These are phyloP conservation scores for Cranoglanis bouderius DNA, from an alignment of 2,113 vertebrate species.

Conservation along the genomic window DNA sequence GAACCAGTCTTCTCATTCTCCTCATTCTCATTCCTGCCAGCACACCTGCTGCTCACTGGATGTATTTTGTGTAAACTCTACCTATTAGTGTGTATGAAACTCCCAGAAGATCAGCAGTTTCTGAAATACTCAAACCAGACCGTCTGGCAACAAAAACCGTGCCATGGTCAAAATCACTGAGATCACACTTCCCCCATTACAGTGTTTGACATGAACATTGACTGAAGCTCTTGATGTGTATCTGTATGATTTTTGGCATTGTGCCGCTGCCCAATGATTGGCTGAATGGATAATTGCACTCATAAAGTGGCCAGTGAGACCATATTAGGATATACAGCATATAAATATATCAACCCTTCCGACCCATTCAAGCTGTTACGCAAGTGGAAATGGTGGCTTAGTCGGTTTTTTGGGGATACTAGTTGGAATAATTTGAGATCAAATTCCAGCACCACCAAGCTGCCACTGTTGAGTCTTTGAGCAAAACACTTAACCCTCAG, in stretches of 20 bases:
- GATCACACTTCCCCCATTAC: background rate
- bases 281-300: background rate
- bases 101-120: no score
- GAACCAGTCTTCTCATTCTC: background rate
- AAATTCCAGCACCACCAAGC: background rate
- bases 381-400: background rate
- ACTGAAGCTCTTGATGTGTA: background rate
- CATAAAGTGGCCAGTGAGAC: background rate
- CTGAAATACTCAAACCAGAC: background rate
- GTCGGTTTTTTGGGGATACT: background rate
- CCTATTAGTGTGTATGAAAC: background rate
- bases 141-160: background rate
- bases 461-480: background rate
- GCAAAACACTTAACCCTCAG: background rate
- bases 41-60: background rate
- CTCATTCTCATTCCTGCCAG: background rate
- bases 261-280: background rate
- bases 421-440: background rate
- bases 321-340: background rate
- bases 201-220: background rate
- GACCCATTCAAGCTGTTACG: background rate
- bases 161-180: background rate
- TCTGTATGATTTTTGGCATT: background rate
- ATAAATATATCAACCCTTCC: background rate
- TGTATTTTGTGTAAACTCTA: background rate